Percentiles rank a stretch among this genome's conserved stretches.
phyloP scores from a whole-genome alignment of 2,888 invertebrate species.

The Brenthis daphne region DNA sequence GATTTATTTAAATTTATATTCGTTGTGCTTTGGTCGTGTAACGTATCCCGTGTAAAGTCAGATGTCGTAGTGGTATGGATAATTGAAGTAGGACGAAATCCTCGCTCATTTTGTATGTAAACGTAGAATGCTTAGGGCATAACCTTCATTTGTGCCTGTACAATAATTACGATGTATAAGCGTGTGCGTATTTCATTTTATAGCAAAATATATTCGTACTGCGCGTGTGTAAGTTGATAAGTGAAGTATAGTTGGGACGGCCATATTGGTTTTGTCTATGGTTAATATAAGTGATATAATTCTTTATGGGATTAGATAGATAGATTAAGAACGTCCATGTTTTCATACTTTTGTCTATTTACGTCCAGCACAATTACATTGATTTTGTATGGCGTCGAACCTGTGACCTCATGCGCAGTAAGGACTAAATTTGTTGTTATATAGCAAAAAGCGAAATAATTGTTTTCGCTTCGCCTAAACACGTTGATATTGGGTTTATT shows the following conservation, averaged over 20 bases:
- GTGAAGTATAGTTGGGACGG: neutral
- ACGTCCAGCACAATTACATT: too few species aligned
- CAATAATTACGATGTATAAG: constrained; percentile 53
- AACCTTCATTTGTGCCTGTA: constrained; percentile 77
- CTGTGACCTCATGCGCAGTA: too few species aligned
- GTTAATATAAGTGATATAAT: too few species aligned
- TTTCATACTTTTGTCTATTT: too few species aligned
- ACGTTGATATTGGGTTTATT: neutral
- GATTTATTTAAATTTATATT: neutral
- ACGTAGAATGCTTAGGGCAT: constrained; percentile 64
- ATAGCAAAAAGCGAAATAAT: neutral
- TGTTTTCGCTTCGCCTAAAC: neutral
- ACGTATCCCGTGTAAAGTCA: constrained; percentile 21
- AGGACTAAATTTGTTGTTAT: too few species aligned
- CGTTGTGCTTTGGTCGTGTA: neutral
- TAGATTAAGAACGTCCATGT: too few species aligned
- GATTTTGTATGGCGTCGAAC: too few species aligned
- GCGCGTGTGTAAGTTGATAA: constrained; percentile 9
- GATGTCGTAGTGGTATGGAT: constrained; percentile 29
- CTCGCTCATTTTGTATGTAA: constrained; percentile 72
- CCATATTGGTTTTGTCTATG: constrained; percentile 1
- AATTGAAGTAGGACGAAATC: constrained; percentile 67
- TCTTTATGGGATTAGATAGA: too few species aligned
- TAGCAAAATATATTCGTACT: constrained; percentile 57
- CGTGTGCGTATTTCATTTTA: constrained; percentile 57